Evolutionary conservation across 2,797 vertebrate species (phyloP).

Genomic region (Ambastaia sidthimunki): DNA sequence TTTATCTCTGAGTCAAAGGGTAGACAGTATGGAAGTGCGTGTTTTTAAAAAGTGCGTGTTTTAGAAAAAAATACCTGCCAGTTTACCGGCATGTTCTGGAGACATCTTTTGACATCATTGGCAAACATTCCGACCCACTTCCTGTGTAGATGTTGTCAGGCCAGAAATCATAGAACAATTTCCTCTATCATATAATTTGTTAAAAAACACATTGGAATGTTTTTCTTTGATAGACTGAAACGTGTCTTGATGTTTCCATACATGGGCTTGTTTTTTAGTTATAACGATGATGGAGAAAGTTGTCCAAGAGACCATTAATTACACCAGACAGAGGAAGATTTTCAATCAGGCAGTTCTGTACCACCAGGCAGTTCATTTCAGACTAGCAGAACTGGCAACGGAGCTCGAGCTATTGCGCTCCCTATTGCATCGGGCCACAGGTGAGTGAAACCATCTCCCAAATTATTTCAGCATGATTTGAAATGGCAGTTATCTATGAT

Average conservation of each 20-base stretch:
- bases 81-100: not conserved
- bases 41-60: not conserved
- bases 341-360: constrained; percentile 81
- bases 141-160: constrained; percentile 6
- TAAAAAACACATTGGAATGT: constrained; percentile 1
- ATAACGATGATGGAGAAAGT: constrained; percentile 79
- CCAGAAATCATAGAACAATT: not conserved
- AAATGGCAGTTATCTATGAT: not conserved
- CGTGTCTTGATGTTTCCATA: not conserved
- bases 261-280: constrained; percentile 65
- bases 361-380: constrained; percentile 85
- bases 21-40: not conserved
- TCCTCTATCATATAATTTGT: constrained; percentile 12
- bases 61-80: not conserved
- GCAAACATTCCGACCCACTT: not conserved
- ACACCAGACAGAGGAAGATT: constrained; percentile 81
- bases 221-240: not conserved
- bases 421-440: constrained; percentile 78
- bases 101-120: not conserved
- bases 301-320: constrained; percentile 83
- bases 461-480: constrained; percentile 6
- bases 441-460: constrained; percentile 64
- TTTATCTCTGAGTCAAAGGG: constrained; percentile 6
- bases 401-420: constrained; percentile 88
- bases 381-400: constrained; percentile 85